Conservation (phyloP, 2,888 invertebrate species). For the Nomada ruficornis region DNA sequence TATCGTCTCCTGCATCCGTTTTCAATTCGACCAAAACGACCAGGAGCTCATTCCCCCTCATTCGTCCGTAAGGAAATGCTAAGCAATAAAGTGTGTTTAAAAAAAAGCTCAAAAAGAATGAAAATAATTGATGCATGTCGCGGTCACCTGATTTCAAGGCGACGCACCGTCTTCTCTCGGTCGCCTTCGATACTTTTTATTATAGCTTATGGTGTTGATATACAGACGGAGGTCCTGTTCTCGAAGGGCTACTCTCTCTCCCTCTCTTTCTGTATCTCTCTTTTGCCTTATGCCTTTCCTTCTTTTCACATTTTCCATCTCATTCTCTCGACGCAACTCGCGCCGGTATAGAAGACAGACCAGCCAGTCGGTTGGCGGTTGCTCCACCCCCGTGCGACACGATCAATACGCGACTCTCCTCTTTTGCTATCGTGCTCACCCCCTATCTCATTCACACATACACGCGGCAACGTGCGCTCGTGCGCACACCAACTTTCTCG, state of each 20-base stretch:
- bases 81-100: neutral
- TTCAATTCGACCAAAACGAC: neutral
- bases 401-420: conserved; percentile 83
- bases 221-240: conserved; percentile 55
- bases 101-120: neutral
- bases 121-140: conserved; percentile 33
- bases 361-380: conserved; percentile 80
- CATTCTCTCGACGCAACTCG: conserved; percentile 63
- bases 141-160: conserved; percentile 59
- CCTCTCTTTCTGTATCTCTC: neutral
- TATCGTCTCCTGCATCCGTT: neutral
- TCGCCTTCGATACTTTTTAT: conserved; percentile 55
- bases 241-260: conserved; percentile 57
- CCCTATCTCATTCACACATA: conserved; percentile 44
- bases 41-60: neutral
- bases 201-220: conserved; percentile 60
- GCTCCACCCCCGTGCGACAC: conserved; percentile 83
- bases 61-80: conserved; percentile 12
- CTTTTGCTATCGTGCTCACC: conserved; percentile 58
- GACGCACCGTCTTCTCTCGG: conserved; percentile 48
- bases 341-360: conserved; percentile 74
- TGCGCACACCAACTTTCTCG: conserved; percentile 62
- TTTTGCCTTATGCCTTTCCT: neutral
- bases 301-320: conserved; percentile 49
- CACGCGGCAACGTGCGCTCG: conserved; percentile 18